Evolutionary conservation across 2,888 invertebrate genomes (phyloP), one percentile per base, ranked within the genome.

Genomic region (Abrostola triplasia): DNA sequence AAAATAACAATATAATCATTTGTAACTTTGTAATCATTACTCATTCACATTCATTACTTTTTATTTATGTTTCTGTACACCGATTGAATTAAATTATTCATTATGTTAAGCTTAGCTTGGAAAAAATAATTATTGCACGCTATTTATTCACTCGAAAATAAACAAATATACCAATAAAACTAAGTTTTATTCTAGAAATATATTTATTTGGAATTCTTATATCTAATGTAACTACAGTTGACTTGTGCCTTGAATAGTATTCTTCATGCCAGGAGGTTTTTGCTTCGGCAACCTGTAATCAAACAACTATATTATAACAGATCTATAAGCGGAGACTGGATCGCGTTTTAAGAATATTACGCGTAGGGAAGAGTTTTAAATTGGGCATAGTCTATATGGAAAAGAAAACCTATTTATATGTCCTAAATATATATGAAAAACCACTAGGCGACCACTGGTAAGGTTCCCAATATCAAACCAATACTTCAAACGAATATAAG

Each of bases 161-260:
- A 76, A 65, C 13, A 49, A 35, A 59, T 10, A 41, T 67, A 62
- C 56, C 69, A 74, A 72, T 64, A 69, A 60, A 49, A 55, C 36
- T 0, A 0, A 37, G 36, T 50, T 35, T 24, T 63, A n/a, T 59
- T 59, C 13, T 44, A 48, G 1, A 24, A 24, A 4, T 5, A 11
- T 37, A 53, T 68, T 69, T 55, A 58, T 60, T 73, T 49, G 40
- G 36, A 42, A 52, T 44, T 53, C 6, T 12, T 47, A 36, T 5
- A 44, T 12, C 13, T 58, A 44, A 11, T 12, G 61, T 79, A 88
- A 62, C 79, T 88, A 92, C 35, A 93, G 87, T 77, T 94, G 92
- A 85, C 93, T 94, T 70, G 92, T 85, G 70, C 93, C 92, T 88
- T 94, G 94, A 70, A 93, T 92, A 0, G 84, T 88, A 4, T 83